Percentiles rank a stretch among this genome's conserved stretches.
These are phyloP conservation scores for Callimorpha dominula DNA, from an alignment of 2,888 invertebrate genomes.

Conservation along the genomic window DNA sequence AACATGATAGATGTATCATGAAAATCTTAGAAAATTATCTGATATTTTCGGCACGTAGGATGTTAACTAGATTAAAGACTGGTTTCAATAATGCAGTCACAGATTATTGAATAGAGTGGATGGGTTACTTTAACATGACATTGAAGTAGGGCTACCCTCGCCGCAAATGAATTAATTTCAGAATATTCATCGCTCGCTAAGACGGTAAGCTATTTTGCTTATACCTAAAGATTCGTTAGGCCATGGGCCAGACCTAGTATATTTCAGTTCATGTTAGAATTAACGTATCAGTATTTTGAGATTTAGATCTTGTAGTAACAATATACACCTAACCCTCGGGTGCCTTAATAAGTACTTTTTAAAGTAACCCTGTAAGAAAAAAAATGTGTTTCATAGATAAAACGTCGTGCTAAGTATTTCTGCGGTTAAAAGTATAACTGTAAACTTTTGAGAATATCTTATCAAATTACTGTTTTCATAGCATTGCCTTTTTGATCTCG, in stretches of 20 bases:
- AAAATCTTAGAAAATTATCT: too few species aligned
- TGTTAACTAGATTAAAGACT: not conserved
- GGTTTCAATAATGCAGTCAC: not conserved
- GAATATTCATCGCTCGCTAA: too few species aligned
- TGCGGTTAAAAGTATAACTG: not conserved
- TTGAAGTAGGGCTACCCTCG: not conserved
- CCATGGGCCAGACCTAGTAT: too few species aligned
- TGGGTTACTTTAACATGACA: not conserved
- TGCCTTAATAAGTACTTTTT: not conserved
- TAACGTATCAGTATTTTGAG: not conserved
- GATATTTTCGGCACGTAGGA: not conserved
- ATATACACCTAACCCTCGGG: not conserved
- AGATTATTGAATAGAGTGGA: not conserved
- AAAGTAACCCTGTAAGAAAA: not conserved
- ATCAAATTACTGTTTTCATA: not conserved
- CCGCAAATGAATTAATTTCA: not conserved
- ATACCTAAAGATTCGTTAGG: too few species aligned
- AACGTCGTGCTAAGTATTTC: too few species aligned
- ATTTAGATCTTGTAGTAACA: not conserved
- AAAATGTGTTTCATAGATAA: too few species aligned
- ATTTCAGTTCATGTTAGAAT: too few species aligned
- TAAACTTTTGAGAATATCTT: not conserved
- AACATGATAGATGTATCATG: not conserved
- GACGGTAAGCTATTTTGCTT: too few species aligned
- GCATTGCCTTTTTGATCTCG: conserved; percentile 1